A percentile compares a stretch with the other conserved stretches of the same genome.
phyloP scores from a whole-genome alignment of 2,797 vertebrate genomes.

The Alcedo quadribrachys region DNA sequence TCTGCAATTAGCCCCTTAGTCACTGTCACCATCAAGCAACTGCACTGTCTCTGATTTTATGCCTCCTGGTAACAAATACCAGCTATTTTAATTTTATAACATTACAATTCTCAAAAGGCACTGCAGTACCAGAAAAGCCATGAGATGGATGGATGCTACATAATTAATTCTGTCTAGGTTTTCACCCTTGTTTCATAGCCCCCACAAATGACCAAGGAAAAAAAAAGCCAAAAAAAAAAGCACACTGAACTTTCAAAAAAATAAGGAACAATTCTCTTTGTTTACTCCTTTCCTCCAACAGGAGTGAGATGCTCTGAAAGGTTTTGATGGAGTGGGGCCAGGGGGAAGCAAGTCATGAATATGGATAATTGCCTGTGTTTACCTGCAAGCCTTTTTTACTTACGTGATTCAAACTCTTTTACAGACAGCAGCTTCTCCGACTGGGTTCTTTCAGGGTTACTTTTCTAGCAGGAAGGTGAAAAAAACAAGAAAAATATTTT shows the following conservation, averaged over 20 bases:
- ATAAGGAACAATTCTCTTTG: neutral
- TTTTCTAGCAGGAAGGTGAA: constrained; percentile 68
- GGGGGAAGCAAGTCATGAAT: neutral
- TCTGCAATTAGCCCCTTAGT: constrained; percentile 72
- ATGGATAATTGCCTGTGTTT: neutral
- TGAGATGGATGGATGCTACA: neutral
- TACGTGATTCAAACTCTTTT: constrained; percentile 84
- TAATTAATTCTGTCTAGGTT: constrained; percentile 1
- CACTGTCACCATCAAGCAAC: constrained; percentile 60
- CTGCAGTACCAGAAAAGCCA: constrained; percentile 2
- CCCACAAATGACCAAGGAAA: neutral
- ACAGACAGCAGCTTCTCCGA: constrained; percentile 79
- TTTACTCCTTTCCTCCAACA: neutral
- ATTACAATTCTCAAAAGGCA: constrained; percentile 59
- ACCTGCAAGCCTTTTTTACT: constrained; percentile 62
- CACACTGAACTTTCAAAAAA: neutral
- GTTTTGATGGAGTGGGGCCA: neutral
- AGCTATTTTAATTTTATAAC: constrained; percentile 67
- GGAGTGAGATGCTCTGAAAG: neutral
- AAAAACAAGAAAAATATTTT: neutral
- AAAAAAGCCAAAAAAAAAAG: neutral
- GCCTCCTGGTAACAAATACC: constrained; percentile 60
- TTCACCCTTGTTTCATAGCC: neutral
- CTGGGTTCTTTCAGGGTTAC: constrained; percentile 76
- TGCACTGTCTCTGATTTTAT: constrained; percentile 50